Evolutionary conservation across 2,797 vertebrate species (phyloP), one percentile per base, ranked within the genome.

Genomic region (Toxotes lorentzi): DNA sequence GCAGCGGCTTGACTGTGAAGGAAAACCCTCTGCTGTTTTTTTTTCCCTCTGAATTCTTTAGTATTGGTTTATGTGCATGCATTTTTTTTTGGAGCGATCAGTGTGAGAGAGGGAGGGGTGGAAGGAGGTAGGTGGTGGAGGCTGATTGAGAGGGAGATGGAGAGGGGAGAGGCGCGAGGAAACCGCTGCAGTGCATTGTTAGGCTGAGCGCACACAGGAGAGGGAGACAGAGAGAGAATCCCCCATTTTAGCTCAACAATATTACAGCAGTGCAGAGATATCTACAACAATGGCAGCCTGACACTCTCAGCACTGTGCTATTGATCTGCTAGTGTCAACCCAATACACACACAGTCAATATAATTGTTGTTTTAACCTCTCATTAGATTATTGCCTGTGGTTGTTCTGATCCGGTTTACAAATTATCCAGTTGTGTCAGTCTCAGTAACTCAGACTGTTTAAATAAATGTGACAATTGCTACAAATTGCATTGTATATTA

Each of bases 121-220:
- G 32, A 32, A 41, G 53, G n/a, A 59, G 35, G 45, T 41, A 48
- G 57, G 70, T 19, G 54, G 32, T 2, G 23, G 47, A 17, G 43
- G 51, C 27, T 27, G 58, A 71, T 53, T 61, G 65, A 70, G 51
- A 54, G 84, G 45, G 81, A 61, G 84, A 83, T 78, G 67, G 82
- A 82, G 72, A 65, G 58, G 57, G 65, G 70, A 81, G 80, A 84
- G 73, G 73, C 56, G 63, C 47, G 64, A 88, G 87, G 88, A 91
- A 93, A 93, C 88, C 90, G 92, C 93, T 94, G 94, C 93, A 92
- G 91, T 92, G 89, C 90, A 93, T 94, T 94, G 94, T 94, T 82
- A 91, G 90, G 85, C 89, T 87, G 89, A 90, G 72, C 47, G 84
- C 86, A 89, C 86, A 89, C 88, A 78, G 84, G 88, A 94, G 88